phyloP scores from a whole-genome alignment of 1,140 invertebrate genomes.

The Penaeus chinensis region DNA sequence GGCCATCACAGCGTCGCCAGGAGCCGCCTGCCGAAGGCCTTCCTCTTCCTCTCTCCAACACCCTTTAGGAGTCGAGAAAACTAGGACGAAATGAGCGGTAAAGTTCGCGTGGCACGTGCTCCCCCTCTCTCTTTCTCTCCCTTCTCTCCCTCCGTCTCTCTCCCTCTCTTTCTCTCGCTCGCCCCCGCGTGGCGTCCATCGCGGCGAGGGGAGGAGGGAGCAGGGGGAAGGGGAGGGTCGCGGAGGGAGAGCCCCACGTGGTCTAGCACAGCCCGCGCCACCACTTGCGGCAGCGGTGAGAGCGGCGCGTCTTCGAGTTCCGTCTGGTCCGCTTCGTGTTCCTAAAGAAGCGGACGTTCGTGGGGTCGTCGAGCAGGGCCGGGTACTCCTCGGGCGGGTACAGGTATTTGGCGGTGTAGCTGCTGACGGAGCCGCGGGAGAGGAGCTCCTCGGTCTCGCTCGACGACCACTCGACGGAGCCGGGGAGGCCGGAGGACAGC shows the following conservation, averaged over 20 bases:
- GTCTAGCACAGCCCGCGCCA: constrained; percentile 54
- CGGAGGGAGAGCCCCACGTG: neutral
- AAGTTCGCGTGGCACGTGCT: too few relatives aligned
- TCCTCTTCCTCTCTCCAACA: too few relatives aligned
- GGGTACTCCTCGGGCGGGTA: constrained; percentile 90
- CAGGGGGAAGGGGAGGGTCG: neutral
- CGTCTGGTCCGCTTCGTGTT: constrained; percentile 68
- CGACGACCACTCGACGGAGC: constrained; percentile 74
- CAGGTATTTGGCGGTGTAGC: constrained; percentile 90
- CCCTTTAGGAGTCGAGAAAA: too few relatives aligned
- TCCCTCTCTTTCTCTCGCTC: too few relatives aligned
- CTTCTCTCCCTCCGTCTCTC: too few relatives aligned
- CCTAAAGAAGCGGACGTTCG: constrained; percentile 90
- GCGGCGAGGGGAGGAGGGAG: neutral
- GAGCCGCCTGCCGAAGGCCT: too few relatives aligned
- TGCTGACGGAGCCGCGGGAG: constrained; percentile 81
- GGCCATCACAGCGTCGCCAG: too few relatives aligned
- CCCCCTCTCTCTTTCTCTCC: too few relatives aligned
- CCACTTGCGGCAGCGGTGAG: constrained; percentile 56
- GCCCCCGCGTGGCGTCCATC: too few relatives aligned
- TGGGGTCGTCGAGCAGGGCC: constrained; percentile 93
- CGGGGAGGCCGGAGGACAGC: constrained; percentile 80
- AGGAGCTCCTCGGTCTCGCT: constrained; percentile 88
- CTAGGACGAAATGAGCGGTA: too few relatives aligned
- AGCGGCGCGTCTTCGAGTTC: constrained; percentile 55